Base-by-base conservation (phyloP, 1,140 invertebrate species). In the Pygmarrhopalites habei region DNA sequence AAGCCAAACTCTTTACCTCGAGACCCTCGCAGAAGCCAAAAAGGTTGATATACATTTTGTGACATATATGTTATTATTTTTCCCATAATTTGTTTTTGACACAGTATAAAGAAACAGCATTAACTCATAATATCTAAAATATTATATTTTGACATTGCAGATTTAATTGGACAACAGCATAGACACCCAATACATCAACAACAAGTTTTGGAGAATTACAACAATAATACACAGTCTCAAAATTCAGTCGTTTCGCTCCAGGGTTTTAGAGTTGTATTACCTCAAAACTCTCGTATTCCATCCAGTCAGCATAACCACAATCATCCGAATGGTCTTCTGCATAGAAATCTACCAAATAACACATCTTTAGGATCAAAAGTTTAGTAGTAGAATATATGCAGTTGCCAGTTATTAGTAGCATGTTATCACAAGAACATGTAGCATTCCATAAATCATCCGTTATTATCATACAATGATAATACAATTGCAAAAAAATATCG, bases 1-100 rank as follows among this genome's bases (percentile, higher is more conserved):
- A 63, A 66, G 26, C 67, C 61, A 19, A 71, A 69, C 57, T 71
- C 69, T 19, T 52, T 71, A 15, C 67, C 69, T 21, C 51, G 69
- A 19, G n/a, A n/a, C n/a, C n/a, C n/a, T n/a, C n/a, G n/a, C n/a
- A 57, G 61, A 53, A 52, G 35, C 29, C 66, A 68, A 23, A 69
- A 66, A 57, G 64, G 69, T 66, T 59, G 17, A 21, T 29, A 47
- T 23, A 1, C 21, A 56, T 32, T 4, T 44, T 60, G 46, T 4
- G 21, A 46, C 2, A 4, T 23, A 49, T 26, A 49, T 32, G 32
- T 32, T 39, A 1, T 28, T 52, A 28, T 15, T 15, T n/a, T 52
- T 28, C 1, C 14, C 23, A 46, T 52, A 49, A 39, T 23, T 5
- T 19, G 19, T 61, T 55, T 21, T 25, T n/a, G n/a, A n/a, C n/a